These are phyloP conservation scores for Antheraea pernyi DNA, from an alignment of 1,140 invertebrate genomes.

Conservation along the genomic window DNA sequence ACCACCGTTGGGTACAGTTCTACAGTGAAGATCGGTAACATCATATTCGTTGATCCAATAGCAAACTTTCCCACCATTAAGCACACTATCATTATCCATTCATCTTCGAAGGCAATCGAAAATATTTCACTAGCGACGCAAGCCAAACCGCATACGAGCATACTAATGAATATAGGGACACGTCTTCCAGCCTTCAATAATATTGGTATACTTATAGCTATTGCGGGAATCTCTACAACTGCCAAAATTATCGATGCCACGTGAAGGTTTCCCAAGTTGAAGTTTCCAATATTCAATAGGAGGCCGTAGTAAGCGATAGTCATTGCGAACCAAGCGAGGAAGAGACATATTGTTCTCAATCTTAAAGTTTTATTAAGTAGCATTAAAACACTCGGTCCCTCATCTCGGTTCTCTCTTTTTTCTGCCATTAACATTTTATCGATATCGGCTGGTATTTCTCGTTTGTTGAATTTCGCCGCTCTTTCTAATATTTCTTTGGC, in stretches of 20 bases:
- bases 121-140: conserved; percentile 81
- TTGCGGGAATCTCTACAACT: conserved; percentile 85
- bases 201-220: conserved; percentile 85
- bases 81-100: conserved; percentile 81
- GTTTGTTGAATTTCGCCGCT: conserved; percentile 84
- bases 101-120: conserved; percentile 69
- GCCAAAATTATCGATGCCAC: conserved; percentile 84
- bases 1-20: conserved; percentile 87
- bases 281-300: conserved; percentile 85
- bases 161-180: conserved; percentile 83
- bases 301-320: conserved; percentile 87
- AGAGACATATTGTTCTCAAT: conserved; percentile 83
- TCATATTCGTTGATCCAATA: conserved; percentile 85
- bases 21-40: conserved; percentile 86
- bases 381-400: conserved; percentile 80
- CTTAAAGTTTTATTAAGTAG: conserved; percentile 82
- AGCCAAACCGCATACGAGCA: conserved; percentile 82
- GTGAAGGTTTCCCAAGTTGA: conserved; percentile 85
- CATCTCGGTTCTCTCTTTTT: conserved; percentile 53
- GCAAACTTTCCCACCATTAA: conserved; percentile 85
- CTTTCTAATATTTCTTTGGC: conserved; percentile 84
- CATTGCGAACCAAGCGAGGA: conserved; percentile 86
- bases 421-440: conserved; percentile 81
- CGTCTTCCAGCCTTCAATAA: conserved; percentile 84
- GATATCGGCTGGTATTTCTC: conserved; percentile 80